phyloP scores from a whole-genome alignment of 2,113 vertebrate genomes.

The Genyomyrus donnyi region DNA sequence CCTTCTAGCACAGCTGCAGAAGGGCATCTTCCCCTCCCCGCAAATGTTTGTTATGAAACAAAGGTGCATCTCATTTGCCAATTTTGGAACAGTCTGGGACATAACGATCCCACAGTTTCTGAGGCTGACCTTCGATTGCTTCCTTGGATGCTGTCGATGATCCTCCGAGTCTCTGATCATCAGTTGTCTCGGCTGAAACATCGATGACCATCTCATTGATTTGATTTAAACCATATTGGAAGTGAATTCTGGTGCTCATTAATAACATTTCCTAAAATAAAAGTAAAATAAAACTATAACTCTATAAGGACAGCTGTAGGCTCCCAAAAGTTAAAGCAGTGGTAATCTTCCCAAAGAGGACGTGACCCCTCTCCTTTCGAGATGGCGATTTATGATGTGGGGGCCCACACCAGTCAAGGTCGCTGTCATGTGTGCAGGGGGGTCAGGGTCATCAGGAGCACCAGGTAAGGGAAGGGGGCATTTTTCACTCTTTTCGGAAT shows the following conservation, averaged over 20 bases:
- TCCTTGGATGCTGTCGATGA: background rate
- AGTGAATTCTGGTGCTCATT: background rate
- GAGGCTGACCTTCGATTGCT: background rate
- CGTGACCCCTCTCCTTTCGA: slow-evolving; percentile 27
- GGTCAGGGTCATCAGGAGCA: slow-evolving; percentile 35
- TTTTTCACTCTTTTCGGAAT: slow-evolving; percentile 36
- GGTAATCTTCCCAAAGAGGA: slow-evolving; percentile 31
- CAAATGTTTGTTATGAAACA: background rate
- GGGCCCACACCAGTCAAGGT: slow-evolving; percentile 32
- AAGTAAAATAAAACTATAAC: background rate
- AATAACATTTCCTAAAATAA: background rate
- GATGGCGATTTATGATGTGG: slow-evolving; percentile 41
- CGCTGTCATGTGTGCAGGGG: slow-evolving; percentile 18
- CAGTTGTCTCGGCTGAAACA: background rate
- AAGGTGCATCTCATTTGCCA: background rate
- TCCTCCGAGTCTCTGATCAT: background rate
- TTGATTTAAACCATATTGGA: background rate
- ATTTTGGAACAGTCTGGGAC: background rate
- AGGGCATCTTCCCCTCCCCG: background rate
- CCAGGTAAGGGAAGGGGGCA: slow-evolving; percentile 23
- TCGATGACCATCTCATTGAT: background rate
- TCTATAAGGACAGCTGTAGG: background rate
- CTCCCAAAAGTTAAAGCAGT: background rate
- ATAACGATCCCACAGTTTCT: background rate
- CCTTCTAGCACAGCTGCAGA: background rate